Evolutionary conservation across 2,113 vertebrate genomes (phyloP).

Genomic region (Rafetus swinhoei): DNA sequence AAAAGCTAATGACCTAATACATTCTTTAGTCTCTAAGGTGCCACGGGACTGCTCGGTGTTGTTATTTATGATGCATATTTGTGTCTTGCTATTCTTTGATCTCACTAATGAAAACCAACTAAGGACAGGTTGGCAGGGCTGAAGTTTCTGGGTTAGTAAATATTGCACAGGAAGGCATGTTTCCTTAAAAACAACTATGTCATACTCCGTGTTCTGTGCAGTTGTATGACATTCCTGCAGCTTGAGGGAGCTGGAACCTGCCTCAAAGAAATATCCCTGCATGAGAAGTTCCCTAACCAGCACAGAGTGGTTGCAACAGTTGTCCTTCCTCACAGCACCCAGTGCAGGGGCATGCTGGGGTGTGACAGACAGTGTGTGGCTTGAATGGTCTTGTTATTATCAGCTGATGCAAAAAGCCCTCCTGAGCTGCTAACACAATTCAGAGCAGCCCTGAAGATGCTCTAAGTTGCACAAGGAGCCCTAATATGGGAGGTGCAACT

Average conservation of each 20-base stretch:
- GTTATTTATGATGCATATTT: neutral
- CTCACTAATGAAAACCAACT: neutral
- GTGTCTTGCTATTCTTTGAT: neutral
- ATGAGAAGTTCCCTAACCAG: neutral
- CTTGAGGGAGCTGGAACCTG: fast-evolving
- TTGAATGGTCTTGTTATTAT: neutral
- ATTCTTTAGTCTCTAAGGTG: too few species aligned
- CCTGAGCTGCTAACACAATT: neutral
- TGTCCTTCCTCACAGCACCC: neutral
- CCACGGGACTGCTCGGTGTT: too few species aligned
- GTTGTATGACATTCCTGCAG: neutral
- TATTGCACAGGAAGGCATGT: fast-evolving
- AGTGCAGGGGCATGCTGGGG: neutral
- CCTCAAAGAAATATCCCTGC: neutral
- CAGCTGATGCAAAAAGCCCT: neutral
- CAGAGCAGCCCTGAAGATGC: neutral
- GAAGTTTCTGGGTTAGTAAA: neutral
- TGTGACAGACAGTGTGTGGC: neutral
- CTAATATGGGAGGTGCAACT: neutral
- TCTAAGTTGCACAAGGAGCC: neutral
- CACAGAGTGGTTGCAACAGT: neutral
- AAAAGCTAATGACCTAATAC: too few species aligned
- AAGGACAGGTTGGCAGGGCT: neutral
- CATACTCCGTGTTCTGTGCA: neutral
- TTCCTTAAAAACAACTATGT: neutral